phyloP scores from a whole-genome alignment of 2,888 invertebrate species.

The Acrobasis consociella region DNA sequence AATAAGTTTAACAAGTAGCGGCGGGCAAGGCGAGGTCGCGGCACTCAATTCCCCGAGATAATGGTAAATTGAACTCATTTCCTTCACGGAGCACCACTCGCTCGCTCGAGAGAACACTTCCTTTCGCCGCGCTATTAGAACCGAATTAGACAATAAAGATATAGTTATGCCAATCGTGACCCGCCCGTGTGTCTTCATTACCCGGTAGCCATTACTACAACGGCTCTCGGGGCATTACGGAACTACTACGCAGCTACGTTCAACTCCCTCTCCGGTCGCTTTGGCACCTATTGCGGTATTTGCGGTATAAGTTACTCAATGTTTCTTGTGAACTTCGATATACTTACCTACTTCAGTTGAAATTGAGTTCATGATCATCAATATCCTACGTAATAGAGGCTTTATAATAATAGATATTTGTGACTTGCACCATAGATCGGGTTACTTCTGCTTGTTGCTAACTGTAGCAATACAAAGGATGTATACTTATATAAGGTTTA shows the following conservation, averaged over 20 bases:
- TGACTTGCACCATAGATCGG: too few relatives aligned
- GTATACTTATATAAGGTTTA: too few relatives aligned
- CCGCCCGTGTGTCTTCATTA: slow-evolving; percentile 12
- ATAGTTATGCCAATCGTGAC: slow-evolving; percentile 12
- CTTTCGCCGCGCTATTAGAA: slow-evolving; percentile 58
- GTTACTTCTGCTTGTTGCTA: too few relatives aligned
- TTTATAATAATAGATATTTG: too few relatives aligned
- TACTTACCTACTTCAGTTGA: too few relatives aligned
- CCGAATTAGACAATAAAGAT: slow-evolving; percentile 56
- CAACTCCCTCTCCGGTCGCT: too few relatives aligned
- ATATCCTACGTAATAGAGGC: too few relatives aligned
- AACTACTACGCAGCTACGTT: neutral
- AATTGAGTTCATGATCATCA: too few relatives aligned
- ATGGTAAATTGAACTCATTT: slow-evolving; percentile 75
- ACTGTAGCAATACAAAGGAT: too few relatives aligned
- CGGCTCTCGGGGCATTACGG: neutral
- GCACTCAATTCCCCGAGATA: slow-evolving; percentile 65
- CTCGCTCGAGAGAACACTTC: slow-evolving; percentile 50
- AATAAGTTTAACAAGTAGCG: slow-evolving; percentile 56
- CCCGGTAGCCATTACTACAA: neutral
- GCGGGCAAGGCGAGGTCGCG: slow-evolving; percentile 51
- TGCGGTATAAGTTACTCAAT: too few relatives aligned
- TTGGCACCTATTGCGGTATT: too few relatives aligned
- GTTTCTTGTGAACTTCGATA: too few relatives aligned
- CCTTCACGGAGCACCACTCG: slow-evolving; percentile 53